phyloP scores from a whole-genome alignment of 2,113 vertebrate genomes.

The Chionis minor region DNA sequence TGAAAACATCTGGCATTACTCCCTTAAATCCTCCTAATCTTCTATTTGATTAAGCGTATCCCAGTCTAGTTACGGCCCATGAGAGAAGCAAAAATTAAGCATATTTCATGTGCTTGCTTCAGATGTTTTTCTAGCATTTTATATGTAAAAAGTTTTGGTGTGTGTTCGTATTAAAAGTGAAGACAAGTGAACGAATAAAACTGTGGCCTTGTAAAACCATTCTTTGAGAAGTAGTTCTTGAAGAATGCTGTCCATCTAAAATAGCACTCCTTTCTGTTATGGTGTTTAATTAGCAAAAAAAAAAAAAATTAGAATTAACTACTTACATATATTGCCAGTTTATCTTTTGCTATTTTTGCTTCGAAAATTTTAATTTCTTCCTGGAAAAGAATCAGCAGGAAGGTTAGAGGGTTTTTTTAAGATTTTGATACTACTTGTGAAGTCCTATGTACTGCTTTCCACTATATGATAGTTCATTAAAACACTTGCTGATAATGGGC shows the following conservation, averaged over 20 bases:
- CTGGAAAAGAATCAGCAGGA: neutral
- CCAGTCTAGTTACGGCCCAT: neutral
- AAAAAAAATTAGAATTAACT: neutral
- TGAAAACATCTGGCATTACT: neutral
- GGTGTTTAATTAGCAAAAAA: neutral
- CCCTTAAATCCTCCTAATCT: constrained; percentile 12
- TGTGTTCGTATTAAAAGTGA: neutral
- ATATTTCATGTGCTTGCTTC: neutral
- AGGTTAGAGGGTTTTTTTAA: neutral
- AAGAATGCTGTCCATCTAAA: neutral
- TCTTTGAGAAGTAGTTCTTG: neutral
- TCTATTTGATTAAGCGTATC: neutral
- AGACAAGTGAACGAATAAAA: neutral
- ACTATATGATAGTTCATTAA: neutral
- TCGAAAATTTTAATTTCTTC: constrained; percentile 48
- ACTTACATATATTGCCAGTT: constrained; percentile 41
- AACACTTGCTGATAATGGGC: neutral
- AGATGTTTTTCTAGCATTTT: neutral
- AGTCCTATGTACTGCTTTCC: neutral
- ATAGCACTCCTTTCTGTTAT: neutral
- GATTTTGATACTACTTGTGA: neutral
- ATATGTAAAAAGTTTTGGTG: neutral
- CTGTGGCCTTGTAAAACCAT: neutral
- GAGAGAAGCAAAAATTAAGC: neutral
- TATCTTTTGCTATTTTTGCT: constrained; percentile 58